These are phyloP conservation scores for Cinara cedri DNA, from an alignment of 2,888 invertebrate genomes.

Conservation along the genomic window DNA sequence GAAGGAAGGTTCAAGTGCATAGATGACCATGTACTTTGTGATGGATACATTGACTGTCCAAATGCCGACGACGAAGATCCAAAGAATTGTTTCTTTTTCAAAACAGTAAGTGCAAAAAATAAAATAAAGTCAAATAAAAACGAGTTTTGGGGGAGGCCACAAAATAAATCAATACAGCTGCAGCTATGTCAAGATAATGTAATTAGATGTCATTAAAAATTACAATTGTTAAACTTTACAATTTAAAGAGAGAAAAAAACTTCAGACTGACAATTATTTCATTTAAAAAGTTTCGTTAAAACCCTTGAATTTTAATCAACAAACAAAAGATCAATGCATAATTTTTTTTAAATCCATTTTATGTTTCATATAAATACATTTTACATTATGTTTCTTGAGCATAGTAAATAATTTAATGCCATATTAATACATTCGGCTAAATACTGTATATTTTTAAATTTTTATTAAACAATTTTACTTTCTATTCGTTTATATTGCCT, in stretches of 20 bases:
- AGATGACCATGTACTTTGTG: constrained; percentile 93
- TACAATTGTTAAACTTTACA: background rate
- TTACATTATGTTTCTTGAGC: too few relatives aligned
- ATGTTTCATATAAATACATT: too few relatives aligned
- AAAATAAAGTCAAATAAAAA: too few relatives aligned
- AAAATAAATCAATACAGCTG: too few relatives aligned
- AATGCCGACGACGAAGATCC: constrained; percentile 91
- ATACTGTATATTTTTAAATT: too few relatives aligned
- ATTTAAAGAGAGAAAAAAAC: background rate
- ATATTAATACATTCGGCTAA: too few relatives aligned
- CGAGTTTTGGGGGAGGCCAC: too few relatives aligned
- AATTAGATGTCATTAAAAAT: background rate
- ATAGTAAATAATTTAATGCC: too few relatives aligned
- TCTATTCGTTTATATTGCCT: background rate
- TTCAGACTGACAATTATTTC: background rate
- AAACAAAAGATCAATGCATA: too few relatives aligned
- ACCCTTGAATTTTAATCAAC: background rate
- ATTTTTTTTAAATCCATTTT: too few relatives aligned
- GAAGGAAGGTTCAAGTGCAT: constrained; percentile 93
- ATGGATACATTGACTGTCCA: constrained; percentile 94
- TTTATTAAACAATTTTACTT: background rate
- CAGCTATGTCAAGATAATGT: background rate
- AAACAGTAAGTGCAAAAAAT: constrained; percentile 76
- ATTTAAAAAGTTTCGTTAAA: background rate
- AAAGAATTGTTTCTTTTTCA: constrained; percentile 94